Evolutionary conservation across 2,888 invertebrate genomes (phyloP), one percentile per base, ranked within the genome.

Genomic region (Hedychridium roseum): DNA sequence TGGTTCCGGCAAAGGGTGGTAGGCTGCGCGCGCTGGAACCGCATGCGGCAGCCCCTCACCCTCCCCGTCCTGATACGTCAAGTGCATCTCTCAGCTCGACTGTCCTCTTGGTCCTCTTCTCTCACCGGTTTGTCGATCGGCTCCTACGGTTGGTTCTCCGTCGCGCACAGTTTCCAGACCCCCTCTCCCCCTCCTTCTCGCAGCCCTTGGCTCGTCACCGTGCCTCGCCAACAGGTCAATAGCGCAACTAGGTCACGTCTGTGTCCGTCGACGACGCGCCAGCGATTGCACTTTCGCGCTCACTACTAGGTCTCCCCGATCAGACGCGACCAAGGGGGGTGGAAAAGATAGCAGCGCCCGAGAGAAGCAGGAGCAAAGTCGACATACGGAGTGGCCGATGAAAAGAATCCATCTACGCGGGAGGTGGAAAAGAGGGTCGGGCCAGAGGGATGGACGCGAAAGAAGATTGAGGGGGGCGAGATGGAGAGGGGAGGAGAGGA

Each of bases 161-260:
- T 12, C 26, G 20, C 9, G 16, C 21, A 11, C 44, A 31, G 12
- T 12, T 27, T 11, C 34, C 16, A 31, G 12, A 27, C 20, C 38
- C 28, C 37, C 27, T 32, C 38, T 39, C 5, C 15, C 36, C 36
- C 31, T 30, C 32, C 41, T 44, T 43, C 52, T 32, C 35, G 32
- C 37, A 57, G 59, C 57, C 57, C 59, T 56, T 58, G 54, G 55
- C 57, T 58, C 14, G 9, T 5, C 51, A 55, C 49, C 57, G 58
- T 57, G 52, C 61, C 61, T 64, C 61, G 61, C 64, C 64, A 63
- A 70, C 69, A 68, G 73, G 69, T 68, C 66, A 66, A 67, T 70
- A 71, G 61, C 55, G 65, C 52, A 74, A 74, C 57, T 72, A 55
- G 74, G 74, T 74, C 73, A 74, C 54, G 64, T 66, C 51, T 54